phyloP scores from a whole-genome alignment of 1,140 invertebrate genomes.

The Formica exsecta region DNA sequence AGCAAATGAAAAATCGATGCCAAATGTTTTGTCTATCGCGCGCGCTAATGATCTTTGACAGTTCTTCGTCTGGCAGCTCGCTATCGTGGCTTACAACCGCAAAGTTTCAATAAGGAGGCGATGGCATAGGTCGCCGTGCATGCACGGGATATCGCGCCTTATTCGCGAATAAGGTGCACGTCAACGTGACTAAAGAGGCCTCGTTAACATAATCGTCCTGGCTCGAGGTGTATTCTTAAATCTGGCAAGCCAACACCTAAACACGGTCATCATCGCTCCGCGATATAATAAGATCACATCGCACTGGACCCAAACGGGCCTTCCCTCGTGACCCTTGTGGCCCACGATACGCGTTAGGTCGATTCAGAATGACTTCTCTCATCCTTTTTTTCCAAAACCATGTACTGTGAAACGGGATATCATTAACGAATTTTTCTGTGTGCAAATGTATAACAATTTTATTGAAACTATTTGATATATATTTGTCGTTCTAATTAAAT shows the following conservation, averaged over 20 bases:
- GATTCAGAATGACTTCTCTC: constrained; percentile 48
- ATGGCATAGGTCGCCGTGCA: constrained; percentile 25
- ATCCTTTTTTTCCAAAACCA: background rate
- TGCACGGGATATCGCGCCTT: constrained; percentile 46
- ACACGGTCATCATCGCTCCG: constrained; percentile 81
- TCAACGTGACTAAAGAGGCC: constrained; percentile 80
- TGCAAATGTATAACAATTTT: background rate
- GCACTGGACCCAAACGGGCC: constrained; percentile 71
- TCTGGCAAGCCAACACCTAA: constrained; percentile 83
- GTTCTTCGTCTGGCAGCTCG: constrained; percentile 43
- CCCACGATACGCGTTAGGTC: constrained; percentile 65
- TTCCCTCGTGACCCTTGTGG: constrained; percentile 74
- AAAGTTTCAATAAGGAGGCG: constrained; percentile 72
- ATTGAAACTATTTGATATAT: background rate
- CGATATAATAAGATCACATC: constrained; percentile 82
- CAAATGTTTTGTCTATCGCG: background rate
- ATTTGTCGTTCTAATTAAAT: background rate
- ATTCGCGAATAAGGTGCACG: constrained; percentile 75
- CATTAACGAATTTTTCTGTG: background rate
- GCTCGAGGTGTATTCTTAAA: constrained; percentile 81
- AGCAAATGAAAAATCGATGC: background rate
- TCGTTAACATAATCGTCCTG: constrained; percentile 82
- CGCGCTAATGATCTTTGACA: constrained; percentile 65
- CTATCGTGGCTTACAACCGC: constrained; percentile 65
- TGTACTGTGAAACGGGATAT: background rate